Conservation (phyloP, 2,888 invertebrate species). For the Tenthredo notha region DNA sequence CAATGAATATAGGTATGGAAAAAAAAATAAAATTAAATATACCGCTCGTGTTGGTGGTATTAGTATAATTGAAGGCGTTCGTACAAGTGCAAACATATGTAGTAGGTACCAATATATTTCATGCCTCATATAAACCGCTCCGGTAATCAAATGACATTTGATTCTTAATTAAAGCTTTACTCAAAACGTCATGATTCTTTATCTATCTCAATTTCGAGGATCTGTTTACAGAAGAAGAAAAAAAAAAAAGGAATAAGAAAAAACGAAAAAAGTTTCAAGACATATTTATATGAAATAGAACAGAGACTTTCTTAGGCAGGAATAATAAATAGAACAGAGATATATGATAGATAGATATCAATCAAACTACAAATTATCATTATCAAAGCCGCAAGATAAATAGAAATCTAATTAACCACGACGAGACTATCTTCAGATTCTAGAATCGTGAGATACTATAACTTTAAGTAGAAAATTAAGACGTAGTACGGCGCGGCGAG, state of each 20-base stretch:
- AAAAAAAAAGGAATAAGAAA: not conserved
- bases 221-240: not conserved
- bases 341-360: not conserved
- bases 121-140: not conserved
- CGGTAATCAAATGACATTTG: not conserved
- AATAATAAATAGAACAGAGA: not conserved
- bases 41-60: not conserved
- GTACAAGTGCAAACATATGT: not conserved
- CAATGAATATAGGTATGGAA: not conserved
- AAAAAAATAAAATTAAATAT: not conserved
- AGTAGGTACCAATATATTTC: not conserved
- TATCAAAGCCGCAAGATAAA: not conserved
- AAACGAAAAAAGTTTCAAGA: not conserved
- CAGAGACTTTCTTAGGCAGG: not conserved
- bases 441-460: not conserved
- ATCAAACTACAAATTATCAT: not conserved
- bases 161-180: not conserved
- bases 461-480: constrained; percentile 1
- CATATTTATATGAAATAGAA: not conserved
- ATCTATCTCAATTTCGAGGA: not conserved
- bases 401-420: not conserved
- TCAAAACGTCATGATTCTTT: not conserved
- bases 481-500: not conserved
- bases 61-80: constrained; percentile 2
- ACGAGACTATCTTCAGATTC: not conserved